phyloP scores from a whole-genome alignment of 2,797 vertebrate species.

The Cercopithecus hamlyni region DNA sequence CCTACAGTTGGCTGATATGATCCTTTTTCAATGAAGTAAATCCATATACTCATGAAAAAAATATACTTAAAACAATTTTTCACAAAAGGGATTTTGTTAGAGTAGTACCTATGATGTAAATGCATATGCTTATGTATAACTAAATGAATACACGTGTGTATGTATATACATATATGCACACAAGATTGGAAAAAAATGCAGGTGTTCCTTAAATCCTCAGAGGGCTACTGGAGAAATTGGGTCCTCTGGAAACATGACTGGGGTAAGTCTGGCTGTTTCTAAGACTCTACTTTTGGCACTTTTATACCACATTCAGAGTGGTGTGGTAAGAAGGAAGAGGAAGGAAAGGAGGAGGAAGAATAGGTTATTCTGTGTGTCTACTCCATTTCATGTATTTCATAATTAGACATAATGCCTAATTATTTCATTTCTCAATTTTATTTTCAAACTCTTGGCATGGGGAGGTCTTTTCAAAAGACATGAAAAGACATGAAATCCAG shows the following conservation, averaged over 20 bases:
- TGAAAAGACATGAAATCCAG: conserved; percentile 27
- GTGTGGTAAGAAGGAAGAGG: not conserved
- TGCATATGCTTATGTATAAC: not conserved
- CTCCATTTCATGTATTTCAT: too few relatives aligned
- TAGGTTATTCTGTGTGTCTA: not conserved
- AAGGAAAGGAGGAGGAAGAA: not conserved
- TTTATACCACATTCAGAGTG: not conserved
- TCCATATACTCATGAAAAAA: not conserved
- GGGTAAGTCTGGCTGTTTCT: not conserved
- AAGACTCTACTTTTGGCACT: not conserved
- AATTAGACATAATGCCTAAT: not conserved
- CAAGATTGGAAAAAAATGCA: not conserved
- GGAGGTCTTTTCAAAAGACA: conserved; percentile 17
- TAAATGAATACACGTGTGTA: not conserved
- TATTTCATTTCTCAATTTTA: conserved; percentile 28
- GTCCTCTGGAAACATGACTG: not conserved
- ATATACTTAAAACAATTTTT: not conserved
- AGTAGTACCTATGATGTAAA: not conserved
- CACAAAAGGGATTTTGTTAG: not conserved
- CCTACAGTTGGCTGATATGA: not conserved
- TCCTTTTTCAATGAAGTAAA: not conserved
- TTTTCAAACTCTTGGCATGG: conserved; percentile 7
- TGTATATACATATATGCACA: not conserved
- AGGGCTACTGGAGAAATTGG: not conserved
- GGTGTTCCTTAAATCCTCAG: not conserved